Conservation (phyloP, 2,888 invertebrate species). For the Amitus sp. region DNA sequence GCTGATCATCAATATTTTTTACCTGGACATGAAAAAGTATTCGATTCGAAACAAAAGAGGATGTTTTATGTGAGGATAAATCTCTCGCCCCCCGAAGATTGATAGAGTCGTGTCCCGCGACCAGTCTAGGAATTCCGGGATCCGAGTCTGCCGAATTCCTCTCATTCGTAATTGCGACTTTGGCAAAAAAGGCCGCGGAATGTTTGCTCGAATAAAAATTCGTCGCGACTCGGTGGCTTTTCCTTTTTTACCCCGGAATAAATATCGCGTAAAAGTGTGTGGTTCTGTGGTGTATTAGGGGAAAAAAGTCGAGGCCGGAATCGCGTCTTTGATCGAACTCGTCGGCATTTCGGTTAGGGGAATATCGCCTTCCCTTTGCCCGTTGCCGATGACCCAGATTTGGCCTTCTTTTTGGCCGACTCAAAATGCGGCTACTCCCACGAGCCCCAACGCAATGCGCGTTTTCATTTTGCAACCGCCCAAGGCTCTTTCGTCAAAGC, state of each 20-base stretch:
- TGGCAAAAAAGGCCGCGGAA: not conserved
- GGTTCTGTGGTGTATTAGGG: not conserved
- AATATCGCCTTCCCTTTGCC: not conserved
- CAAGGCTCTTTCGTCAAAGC: not conserved
- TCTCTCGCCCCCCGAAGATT: conserved; percentile 28
- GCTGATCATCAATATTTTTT: too few relatives aligned
- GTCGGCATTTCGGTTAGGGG: not conserved
- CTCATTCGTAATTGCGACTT: not conserved
- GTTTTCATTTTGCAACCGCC: conserved; percentile 1
- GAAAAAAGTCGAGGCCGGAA: not conserved
- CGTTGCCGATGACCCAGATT: not conserved
- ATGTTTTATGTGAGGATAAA: not conserved
- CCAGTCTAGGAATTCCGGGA: conserved; percentile 39
- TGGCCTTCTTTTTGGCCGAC: not conserved
- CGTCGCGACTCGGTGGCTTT: not conserved
- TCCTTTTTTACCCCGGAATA: not conserved
- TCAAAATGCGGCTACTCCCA: not conserved
- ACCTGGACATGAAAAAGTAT: too few relatives aligned
- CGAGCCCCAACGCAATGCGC: not conserved
- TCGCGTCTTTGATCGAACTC: conserved; percentile 1
- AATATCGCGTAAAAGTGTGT: not conserved
- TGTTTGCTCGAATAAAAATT: not conserved
- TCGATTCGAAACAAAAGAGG: too few relatives aligned
- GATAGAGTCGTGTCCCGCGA: conserved; percentile 41
- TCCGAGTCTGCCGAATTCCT: conserved; percentile 21